Evolutionary conservation across 2,797 vertebrate genomes (phyloP).

Genomic region (Discoglossus pictus): DNA sequence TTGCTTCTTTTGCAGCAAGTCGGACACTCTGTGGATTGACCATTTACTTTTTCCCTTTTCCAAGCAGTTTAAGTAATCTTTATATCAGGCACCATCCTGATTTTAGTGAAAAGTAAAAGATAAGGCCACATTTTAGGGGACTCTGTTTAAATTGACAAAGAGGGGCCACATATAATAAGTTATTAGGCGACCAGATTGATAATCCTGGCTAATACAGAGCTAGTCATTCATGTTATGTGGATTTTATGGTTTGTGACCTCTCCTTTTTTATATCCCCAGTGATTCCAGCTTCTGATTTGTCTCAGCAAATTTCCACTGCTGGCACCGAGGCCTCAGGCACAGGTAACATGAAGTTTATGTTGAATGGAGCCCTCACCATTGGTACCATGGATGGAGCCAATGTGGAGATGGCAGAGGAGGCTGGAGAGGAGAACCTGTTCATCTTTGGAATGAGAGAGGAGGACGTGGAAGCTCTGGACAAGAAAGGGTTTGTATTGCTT

Average conservation of each 20-base stretch:
- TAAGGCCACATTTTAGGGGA: too few species aligned
- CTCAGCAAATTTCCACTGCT: slow-evolving; percentile 86
- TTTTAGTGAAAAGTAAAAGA: too few species aligned
- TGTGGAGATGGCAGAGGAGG: slow-evolving; percentile 86
- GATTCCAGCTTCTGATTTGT: slow-evolving; percentile 83
- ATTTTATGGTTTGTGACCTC: slow-evolving; percentile 10
- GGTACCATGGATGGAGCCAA: slow-evolving; percentile 88
- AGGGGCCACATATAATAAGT: too few species aligned
- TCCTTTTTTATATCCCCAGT: slow-evolving; percentile 62
- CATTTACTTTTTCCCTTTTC: too few species aligned
- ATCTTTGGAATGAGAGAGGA: slow-evolving; percentile 85
- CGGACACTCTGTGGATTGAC: too few species aligned
- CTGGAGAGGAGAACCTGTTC: slow-evolving; percentile 82
- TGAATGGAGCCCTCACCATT: slow-evolving; percentile 85
- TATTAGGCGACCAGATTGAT: too few species aligned
- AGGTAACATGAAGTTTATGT: slow-evolving; percentile 90
- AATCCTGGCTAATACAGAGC: too few species aligned
- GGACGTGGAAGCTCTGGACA: slow-evolving; percentile 80
- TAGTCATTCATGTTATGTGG: not conserved
- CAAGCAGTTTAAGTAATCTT: too few species aligned
- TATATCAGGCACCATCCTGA: too few species aligned
- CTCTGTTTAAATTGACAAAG: too few species aligned
- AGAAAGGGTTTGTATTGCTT: slow-evolving; percentile 68
- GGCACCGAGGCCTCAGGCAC: slow-evolving; percentile 86
- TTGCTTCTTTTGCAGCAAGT: too few species aligned